Evolutionary conservation across 1,140 invertebrate species (phyloP), one percentile per base, ranked within the genome.

Genomic region (Drosophila ananassae): DNA sequence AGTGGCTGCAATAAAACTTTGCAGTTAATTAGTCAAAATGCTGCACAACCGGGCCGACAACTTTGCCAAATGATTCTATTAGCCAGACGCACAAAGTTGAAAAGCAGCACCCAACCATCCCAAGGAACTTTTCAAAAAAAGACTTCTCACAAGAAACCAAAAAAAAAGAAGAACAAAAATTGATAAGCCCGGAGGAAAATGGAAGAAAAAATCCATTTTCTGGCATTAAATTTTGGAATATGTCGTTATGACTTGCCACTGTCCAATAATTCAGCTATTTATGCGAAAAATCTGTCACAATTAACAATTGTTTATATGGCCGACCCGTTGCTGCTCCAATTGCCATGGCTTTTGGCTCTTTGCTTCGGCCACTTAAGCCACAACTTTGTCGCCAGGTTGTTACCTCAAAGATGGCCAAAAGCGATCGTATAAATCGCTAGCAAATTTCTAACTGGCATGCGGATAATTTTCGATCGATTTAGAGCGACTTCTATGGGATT

Each of bases 21-120:
- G 81, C 78, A 87, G 81, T 84, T 84, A 87, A 84, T 84, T 84
- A 84, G 78, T 87, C 82, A 87, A 84, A 87, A 84, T 81, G 81
- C 71, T 84, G 78, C 77, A 60, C 63, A 81, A 84, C 81, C 81
- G 81, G 81, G 68, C 75, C 55, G 55, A 67, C 82, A 84, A 81
- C 73, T 81, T 81, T 52, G 47, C 75, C 62, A 77, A 80, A 69
- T 80, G 78, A 80, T 75, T 75, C 72, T 75, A 75, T 75, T 75
- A 75, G 52, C 50, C 59, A 54, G 34, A 61, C 48, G 50, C 59
- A 69, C 48, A 67, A 50, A 60, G 68, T 64, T 50, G 59, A 64
- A 63, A 32, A 39, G 53, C 58, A 64, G 46, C 12, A 39, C 3
- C 37, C 24, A 12, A 55, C 34, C 37, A 47, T 39, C 71, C 51